A percentile compares a stretch with the other conserved stretches of the same genome.
phyloP scores from a whole-genome alignment of 2,888 invertebrate species.

The Nomada fucata region DNA sequence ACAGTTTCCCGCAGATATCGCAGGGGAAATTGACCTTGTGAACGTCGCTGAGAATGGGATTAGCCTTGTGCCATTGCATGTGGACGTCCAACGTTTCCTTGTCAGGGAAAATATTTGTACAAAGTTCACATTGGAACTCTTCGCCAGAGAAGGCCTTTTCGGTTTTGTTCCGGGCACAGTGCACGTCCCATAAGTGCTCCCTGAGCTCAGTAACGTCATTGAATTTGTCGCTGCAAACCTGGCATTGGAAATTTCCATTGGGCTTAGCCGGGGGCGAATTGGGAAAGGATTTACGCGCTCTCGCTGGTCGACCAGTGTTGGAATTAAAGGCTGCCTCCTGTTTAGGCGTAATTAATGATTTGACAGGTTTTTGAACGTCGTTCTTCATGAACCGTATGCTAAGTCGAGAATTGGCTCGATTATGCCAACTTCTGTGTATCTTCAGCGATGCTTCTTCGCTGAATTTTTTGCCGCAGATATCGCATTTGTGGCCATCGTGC shows the following conservation, averaged over 20 bases:
- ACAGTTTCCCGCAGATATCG: conserved; percentile 88
- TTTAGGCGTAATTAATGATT: not conserved
- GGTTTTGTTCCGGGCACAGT: conserved; percentile 84
- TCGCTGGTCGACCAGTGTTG: conserved; percentile 71
- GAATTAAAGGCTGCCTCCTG: not conserved
- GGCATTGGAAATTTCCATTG: conserved; percentile 84
- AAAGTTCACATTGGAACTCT: conserved; percentile 83
- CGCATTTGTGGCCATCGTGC: conserved; percentile 85
- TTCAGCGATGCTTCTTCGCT: conserved; percentile 88
- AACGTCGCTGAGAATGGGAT: conserved; percentile 77
- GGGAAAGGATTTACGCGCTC: conserved; percentile 79
- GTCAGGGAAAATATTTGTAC: conserved; percentile 85
- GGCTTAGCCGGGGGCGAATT: conserved; percentile 63
- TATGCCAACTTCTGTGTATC: conserved; percentile 87
- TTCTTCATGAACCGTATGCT: conserved; percentile 53
- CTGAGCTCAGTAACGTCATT: conserved; percentile 86
- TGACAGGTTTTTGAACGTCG: conserved; percentile 1
- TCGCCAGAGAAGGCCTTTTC: conserved; percentile 76
- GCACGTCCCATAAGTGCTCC: conserved; percentile 87
- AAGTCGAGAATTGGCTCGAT: conserved; percentile 84
- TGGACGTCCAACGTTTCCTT: conserved; percentile 84
- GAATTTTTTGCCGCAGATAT: conserved; percentile 88
- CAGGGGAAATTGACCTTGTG: conserved; percentile 84
- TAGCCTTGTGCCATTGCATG: conserved; percentile 84
- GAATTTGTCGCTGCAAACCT: conserved; percentile 87